These are phyloP conservation scores for Zaprionus inermis DNA, from an alignment of 1,140 invertebrate genomes.

Conservation along the genomic window DNA sequence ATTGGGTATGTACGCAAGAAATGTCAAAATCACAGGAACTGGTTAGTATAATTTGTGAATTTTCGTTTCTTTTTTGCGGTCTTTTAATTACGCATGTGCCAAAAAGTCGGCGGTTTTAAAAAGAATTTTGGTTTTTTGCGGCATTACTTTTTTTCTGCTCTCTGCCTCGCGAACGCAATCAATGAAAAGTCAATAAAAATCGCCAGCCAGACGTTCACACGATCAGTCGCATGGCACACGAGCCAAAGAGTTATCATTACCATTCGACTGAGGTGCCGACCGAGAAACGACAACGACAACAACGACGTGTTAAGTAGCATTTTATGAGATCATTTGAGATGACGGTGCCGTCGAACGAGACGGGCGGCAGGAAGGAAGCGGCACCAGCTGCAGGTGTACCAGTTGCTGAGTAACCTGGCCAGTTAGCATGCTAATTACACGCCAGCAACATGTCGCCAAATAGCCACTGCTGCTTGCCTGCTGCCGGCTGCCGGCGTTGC, in stretches of 20 bases:
- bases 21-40: slow-evolving; percentile 27
- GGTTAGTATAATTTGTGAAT: slow-evolving; percentile 60
- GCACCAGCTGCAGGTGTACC: slow-evolving; percentile 47
- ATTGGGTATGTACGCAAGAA: slow-evolving; percentile 35
- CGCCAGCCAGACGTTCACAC: slow-evolving; percentile 39
- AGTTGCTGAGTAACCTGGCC: slow-evolving; percentile 4
- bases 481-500: slow-evolving; percentile 11
- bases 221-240: slow-evolving; percentile 41
- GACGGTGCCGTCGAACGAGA: slow-evolving; percentile 25
- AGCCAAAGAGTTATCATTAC: slow-evolving; percentile 62
- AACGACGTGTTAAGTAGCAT: slow-evolving; percentile 67
- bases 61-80: slow-evolving; percentile 41
- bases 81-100: slow-evolving; percentile 69
- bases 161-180: slow-evolving; percentile 52
- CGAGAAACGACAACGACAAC: slow-evolving; percentile 28
- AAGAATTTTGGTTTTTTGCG: slow-evolving; percentile 48
- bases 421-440: slow-evolving; percentile 72
- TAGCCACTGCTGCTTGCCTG: slow-evolving; percentile 31
- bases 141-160: slow-evolving; percentile 20
- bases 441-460: slow-evolving; percentile 60
- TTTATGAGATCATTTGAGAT: slow-evolving; percentile 70
- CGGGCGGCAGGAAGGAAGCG: slow-evolving; percentile 32
- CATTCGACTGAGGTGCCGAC: slow-evolving; percentile 34
- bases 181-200: slow-evolving; percentile 74
- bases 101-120: slow-evolving; percentile 59